Conservation (phyloP, 2,888 invertebrate genomes). For the Metalampra italica region DNA sequence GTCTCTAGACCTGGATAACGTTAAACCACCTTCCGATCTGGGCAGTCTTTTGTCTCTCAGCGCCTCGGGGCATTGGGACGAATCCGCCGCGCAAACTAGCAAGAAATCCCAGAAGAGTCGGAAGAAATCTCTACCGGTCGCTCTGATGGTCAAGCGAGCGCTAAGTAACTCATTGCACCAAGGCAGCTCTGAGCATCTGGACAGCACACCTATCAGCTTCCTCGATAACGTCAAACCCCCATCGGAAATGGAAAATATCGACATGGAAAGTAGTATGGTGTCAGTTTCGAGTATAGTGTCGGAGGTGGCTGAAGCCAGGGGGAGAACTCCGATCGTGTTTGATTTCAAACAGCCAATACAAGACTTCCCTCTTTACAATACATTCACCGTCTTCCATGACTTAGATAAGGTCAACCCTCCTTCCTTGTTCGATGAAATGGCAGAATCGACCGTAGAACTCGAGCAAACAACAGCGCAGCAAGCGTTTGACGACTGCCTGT, state of each 20-base stretch:
- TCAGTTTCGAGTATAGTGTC: conserved; percentile 91
- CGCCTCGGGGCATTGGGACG: conserved; percentile 74
- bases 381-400: conserved; percentile 74
- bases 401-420: conserved; percentile 85
- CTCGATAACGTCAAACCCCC: conserved; percentile 91
- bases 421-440: conserved; percentile 84
- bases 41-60: conserved; percentile 81
- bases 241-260: conserved; percentile 87
- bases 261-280: conserved; percentile 89
- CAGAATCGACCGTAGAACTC: conserved; percentile 77
- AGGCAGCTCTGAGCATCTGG: conserved; percentile 81
- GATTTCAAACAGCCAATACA: conserved; percentile 78
- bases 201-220: conserved; percentile 80
- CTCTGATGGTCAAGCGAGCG: conserved; percentile 85
- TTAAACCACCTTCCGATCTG: conserved; percentile 88
- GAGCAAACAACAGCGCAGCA: conserved; percentile 74
- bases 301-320: conserved; percentile 82
- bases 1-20: conserved; percentile 84
- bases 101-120: conserved; percentile 66
- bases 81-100: conserved; percentile 38
- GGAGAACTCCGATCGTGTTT: conserved; percentile 69
- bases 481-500: conserved; percentile 79
- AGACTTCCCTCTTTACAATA: conserved; percentile 64
- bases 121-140: conserved; percentile 85
- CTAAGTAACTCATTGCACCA: conserved; percentile 77